phyloP scores from a whole-genome alignment of 35 echinoderm and acorn worm genomes.

The Hemicentrotus pulcherrimus region DNA sequence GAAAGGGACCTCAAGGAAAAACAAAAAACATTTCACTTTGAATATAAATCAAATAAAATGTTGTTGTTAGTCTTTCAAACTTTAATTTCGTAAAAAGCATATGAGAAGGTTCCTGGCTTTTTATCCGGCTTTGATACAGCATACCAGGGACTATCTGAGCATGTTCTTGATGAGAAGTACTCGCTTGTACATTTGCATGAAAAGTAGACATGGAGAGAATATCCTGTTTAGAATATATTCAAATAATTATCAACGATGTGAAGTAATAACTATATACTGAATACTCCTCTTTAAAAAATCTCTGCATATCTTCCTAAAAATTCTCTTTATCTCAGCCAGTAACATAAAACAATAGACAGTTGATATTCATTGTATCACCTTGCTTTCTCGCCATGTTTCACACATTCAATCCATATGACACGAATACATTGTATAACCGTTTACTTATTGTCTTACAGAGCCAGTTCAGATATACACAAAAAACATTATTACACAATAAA shows the following conservation, averaged over 20 bases:
- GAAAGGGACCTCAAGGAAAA: too few species aligned
- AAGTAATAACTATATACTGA: too few species aligned
- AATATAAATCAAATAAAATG: too few species aligned
- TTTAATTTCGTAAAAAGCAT: too few species aligned
- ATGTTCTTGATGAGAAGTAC: background rate
- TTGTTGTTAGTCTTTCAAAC: too few species aligned
- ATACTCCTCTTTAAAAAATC: background rate
- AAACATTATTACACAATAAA: slow-evolving; percentile 3
- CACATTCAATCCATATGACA: background rate
- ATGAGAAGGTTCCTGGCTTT: too few species aligned
- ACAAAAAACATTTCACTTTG: too few species aligned
- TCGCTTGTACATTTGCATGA: too few species aligned
- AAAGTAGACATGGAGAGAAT: too few species aligned
- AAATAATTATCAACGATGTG: too few species aligned
- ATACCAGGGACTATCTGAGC: background rate
- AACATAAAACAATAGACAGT: background rate
- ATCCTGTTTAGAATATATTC: too few species aligned
- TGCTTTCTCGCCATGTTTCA: background rate
- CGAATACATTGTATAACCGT: background rate
- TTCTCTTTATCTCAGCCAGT: background rate
- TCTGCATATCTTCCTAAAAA: background rate
- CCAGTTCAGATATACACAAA: slow-evolving; percentile 18
- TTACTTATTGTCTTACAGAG: background rate
- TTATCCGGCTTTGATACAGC: background rate
- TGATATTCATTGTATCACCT: background rate